Base-by-base conservation (phyloP, 1,140 invertebrate species). In the Lasioglossum baleicum region DNA sequence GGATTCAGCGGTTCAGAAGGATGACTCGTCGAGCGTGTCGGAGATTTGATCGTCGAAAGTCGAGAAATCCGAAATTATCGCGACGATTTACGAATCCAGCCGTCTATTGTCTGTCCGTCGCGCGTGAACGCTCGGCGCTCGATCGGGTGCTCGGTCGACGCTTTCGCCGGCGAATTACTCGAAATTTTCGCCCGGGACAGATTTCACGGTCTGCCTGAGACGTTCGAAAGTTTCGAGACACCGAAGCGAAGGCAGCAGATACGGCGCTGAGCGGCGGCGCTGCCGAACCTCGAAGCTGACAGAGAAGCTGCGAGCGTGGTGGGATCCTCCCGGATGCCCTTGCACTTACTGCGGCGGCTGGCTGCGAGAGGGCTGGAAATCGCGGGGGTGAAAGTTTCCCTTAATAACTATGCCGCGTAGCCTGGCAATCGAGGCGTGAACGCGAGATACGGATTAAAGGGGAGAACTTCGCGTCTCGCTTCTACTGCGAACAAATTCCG, bases 371-470 rank as follows among this genome's bases (percentile, higher is more conserved):
- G 84, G 13, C 0, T n/a, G 44, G 48, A 26, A 72, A n/a, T 13
- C 48, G 60, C 17, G 11, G n/a, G 64, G 83, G 81, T n/a, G 82
- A 88, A 88, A 88, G 85, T 88, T 88, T 88, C 82, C 83, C 83
- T 88, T 88, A 88, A 88, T 88, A 88, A 88, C 85, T 88, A 88
- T 88, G 81, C 85, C 87, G 87, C 81, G 81, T 82, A 78, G 77
- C 85, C 64, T 68, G 81, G 81, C 83, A 83, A 87, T 88, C 87
- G 84, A 88, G 81, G 87, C 87, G 85, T 88, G 81, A 88, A 88
- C 87, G 87, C 85, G 85, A 88, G 87, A 88, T 88, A 88, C 87
- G 87, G 84, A 88, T 88, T 88, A 88, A 88, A 88, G 87, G 83
- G 87, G 82, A 84, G 80, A 88, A 80, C 53, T 88, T 86, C 40